A percentile compares a stretch with the other conserved stretches of the same genome.
phyloP scores from a whole-genome alignment of 2,888 invertebrate genomes.

The Drosophila falleni region DNA sequence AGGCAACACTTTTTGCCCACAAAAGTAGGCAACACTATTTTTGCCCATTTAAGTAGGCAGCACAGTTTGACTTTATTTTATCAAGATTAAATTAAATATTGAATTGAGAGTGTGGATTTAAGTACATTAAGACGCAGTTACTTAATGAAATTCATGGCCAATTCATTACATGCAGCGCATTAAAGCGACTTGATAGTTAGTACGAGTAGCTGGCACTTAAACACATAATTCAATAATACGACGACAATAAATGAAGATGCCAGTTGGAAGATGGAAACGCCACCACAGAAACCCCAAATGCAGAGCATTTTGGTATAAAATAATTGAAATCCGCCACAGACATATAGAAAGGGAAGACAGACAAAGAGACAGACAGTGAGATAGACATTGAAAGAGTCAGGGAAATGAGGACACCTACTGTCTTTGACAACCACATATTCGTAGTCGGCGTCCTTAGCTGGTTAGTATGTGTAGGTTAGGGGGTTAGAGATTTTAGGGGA shows the following conservation, averaged over 20 bases:
- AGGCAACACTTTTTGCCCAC: too few species aligned
- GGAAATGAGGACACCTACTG: conserved; percentile 39
- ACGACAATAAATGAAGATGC: conserved; percentile 53
- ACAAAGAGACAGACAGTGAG: conserved; percentile 15
- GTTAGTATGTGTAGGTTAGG: background rate
- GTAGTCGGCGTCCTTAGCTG: conserved; percentile 9
- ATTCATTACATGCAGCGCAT: conserved; percentile 36
- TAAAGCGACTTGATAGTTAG: conserved; percentile 36
- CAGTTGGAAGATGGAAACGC: conserved; percentile 34
- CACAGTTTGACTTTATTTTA: background rate
- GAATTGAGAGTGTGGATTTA: background rate
- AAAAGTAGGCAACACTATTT: too few species aligned
- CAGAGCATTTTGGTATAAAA: conserved; percentile 66
- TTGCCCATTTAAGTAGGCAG: too few species aligned
- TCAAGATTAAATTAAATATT: background rate
- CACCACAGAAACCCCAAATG: conserved; percentile 58
- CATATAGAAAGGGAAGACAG: conserved; percentile 15
- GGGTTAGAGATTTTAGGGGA: too few species aligned
- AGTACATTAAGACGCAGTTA: conserved; percentile 3
- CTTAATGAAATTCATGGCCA: conserved; percentile 36
- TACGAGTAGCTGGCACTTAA: conserved; percentile 33
- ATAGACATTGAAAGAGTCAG: background rate
- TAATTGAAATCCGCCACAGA: conserved; percentile 67
- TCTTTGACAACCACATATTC: conserved; percentile 36
- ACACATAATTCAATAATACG: conserved; percentile 75